Base-by-base conservation (phyloP, 2,888 invertebrate species). In the Caenorhabditis sp. region DNA sequence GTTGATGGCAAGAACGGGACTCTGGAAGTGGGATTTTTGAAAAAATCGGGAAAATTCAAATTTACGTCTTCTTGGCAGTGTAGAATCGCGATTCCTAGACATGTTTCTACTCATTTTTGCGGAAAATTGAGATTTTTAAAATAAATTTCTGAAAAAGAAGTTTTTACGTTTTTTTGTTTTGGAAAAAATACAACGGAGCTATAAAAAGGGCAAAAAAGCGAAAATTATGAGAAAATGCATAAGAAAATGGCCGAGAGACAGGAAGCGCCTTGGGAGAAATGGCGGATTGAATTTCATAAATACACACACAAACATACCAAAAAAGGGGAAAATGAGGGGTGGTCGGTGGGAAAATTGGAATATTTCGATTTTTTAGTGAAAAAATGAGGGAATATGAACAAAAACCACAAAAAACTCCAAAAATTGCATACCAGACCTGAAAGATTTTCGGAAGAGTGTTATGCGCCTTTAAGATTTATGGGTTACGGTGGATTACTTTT, bases 261-360 rank as follows among this genome's bases (percentile, higher is more conserved):
- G 44, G 32, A 50, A 35, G 53, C 22, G 20, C 37, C 20, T 32
- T n/a, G n/a, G n/a, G 5, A 40, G 32, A 35, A 22, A 68, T 13
- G 20, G 18, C 24, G 71, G 55, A 56, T 72, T 62, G 72, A 72
- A 72, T 72, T 72, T 72, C 72, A 72, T 44, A 62, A 64, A 72
- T 64, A 64, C 72, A 64, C 62, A 64, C 62, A 64, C 62, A 71
- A 40, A 40, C 28, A 20, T 32, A 62, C 32, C 37, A 60, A 60
- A 37, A 40, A 67, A 15, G n/a, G 32, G 32, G 32, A 32, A 4
- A 35, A 15, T 15, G 26, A 55, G 26, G 15, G 28, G 55, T n/a
- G 5, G 20, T 51, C 13, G 24, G 9, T 24, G 22, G 51, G 40
- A 15, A 32, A 32, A 32, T 15, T 8, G 40, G 40, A 15, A 40